phyloP scores from a whole-genome alignment of 2,888 invertebrate species.

The Limnephilus lunatus region DNA sequence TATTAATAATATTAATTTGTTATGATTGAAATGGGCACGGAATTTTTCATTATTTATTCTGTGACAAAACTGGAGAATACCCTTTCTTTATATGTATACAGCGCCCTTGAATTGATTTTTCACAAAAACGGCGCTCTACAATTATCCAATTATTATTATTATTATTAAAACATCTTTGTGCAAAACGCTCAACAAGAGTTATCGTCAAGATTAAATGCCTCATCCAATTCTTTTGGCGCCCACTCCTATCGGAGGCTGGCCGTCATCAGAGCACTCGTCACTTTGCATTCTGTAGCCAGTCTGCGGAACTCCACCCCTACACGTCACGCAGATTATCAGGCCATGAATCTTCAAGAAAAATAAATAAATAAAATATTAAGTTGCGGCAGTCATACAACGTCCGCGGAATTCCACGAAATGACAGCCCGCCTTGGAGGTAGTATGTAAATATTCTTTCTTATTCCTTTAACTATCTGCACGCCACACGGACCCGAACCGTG shows the following conservation, averaged over 20 bases:
- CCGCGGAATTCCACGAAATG: slow-evolving; percentile 18
- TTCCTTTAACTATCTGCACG: slow-evolving; percentile 54
- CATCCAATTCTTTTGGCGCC: not conserved
- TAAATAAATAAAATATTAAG: slow-evolving; percentile 18
- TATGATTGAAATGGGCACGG: too few relatives aligned
- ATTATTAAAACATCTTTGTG: too few relatives aligned
- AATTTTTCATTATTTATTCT: too few relatives aligned
- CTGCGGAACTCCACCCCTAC: too few relatives aligned
- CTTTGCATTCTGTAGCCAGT: not conserved
- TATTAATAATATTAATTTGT: too few relatives aligned
- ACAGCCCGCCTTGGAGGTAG: slow-evolving; percentile 58
- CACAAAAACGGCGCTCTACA: too few relatives aligned
- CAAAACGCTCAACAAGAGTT: not conserved
- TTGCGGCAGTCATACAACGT: slow-evolving; percentile 21
- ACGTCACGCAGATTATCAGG: too few relatives aligned
- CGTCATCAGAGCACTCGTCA: not conserved
- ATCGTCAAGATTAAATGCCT: not conserved
- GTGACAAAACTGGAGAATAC: too few relatives aligned
- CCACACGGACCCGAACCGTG: slow-evolving; percentile 7
- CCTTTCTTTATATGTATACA: too few relatives aligned
- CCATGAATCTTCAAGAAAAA: not conserved
- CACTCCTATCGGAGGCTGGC: too few relatives aligned
- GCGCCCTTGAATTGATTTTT: too few relatives aligned
- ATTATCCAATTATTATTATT: too few relatives aligned
- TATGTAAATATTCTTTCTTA: slow-evolving; percentile 62